Base-by-base conservation (phyloP, 2,888 invertebrate species). In the Temnothorax unifasciatus region DNA sequence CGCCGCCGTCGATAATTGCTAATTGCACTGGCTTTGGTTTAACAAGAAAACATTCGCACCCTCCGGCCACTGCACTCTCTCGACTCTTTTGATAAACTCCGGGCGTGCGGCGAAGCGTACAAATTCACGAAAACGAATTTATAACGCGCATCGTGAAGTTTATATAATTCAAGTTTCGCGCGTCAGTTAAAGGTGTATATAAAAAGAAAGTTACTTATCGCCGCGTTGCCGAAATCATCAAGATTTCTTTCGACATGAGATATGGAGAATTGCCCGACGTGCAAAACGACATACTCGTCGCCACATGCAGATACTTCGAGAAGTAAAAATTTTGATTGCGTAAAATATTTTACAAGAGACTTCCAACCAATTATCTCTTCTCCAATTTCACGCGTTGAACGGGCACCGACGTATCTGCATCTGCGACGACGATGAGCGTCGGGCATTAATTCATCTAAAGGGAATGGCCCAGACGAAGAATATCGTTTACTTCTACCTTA, bases 401-500 rank as follows among this genome's bases (percentile, higher is more conserved):
- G 25, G 21, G 13, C 73, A 47, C 47, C 63, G 34, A 52, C 15
- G 52, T 38, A 21, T 29, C 47, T 21, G 18, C 77, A 41, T 77
- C 69, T 57, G 77, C 77, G n/a, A 44, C 44, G 44, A 29, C 29
- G 29, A 29, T 3, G 29, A 57, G 41, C 34, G 34, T 25, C 25
- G 66, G 0, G 15, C 34, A 34, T 77, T 68, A 57, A 77, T 68
- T 57, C 57, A 77, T 68, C 69, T 57, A 57, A 77, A 41, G 41
- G 13, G 68, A 57, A 66, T 25, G 34, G 73, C 57, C 34, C 57
- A 25, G 34, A 66, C 47, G 50, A 61, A 57, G 11, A 54, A 47
- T 75, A 71, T 84, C 71, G 73, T 82, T 68, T 82, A 74, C 44
- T 68, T 71, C 74, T 68, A 66, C 44, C 44, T 57, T 74, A 82